phyloP scores from a whole-genome alignment of 2,888 invertebrate genomes.

The Brachyopa scutellaris region DNA sequence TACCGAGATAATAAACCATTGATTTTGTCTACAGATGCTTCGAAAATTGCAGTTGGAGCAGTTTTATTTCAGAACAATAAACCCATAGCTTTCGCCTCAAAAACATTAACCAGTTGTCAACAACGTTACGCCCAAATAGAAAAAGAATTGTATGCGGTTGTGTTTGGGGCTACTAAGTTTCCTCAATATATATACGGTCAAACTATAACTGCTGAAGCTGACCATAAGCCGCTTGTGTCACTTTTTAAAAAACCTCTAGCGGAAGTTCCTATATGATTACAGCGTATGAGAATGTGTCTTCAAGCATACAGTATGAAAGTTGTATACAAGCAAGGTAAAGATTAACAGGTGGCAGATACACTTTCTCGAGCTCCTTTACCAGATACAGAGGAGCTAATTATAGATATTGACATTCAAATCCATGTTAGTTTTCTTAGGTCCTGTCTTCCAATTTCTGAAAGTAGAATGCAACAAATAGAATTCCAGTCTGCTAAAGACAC shows the following conservation, averaged over 20 bases:
- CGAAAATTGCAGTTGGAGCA: conserved; percentile 51
- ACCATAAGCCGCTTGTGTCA: conserved; percentile 48
- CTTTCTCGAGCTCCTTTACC: conserved; percentile 5
- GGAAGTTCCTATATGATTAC: conserved; percentile 4
- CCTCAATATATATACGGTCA: conserved; percentile 70
- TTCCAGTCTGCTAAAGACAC: not conserved
- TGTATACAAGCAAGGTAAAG: conserved; percentile 13
- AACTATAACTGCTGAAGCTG: conserved; percentile 30
- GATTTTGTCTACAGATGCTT: conserved; percentile 61
- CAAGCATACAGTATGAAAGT: conserved; percentile 18
- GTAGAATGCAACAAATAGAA: not conserved
- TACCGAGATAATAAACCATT: conserved; percentile 55
- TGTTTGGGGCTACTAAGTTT: conserved; percentile 75
- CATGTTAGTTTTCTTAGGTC: not conserved
- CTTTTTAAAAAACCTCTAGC: conserved; percentile 10
- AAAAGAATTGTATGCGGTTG: conserved; percentile 76
- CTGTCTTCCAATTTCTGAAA: not conserved
- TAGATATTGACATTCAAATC: not conserved
- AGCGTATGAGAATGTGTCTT: conserved; percentile 3
- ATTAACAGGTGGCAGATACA: conserved; percentile 1
- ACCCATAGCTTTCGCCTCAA: conserved; percentile 51
- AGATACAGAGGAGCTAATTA: not conserved
- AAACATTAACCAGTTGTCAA: conserved; percentile 30
- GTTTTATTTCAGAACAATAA: conserved; percentile 32
- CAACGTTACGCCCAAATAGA: conserved; percentile 69